Evolutionary conservation across 1,140 invertebrate genomes (phyloP).

Genomic region (Diuraphis noxia): DNA sequence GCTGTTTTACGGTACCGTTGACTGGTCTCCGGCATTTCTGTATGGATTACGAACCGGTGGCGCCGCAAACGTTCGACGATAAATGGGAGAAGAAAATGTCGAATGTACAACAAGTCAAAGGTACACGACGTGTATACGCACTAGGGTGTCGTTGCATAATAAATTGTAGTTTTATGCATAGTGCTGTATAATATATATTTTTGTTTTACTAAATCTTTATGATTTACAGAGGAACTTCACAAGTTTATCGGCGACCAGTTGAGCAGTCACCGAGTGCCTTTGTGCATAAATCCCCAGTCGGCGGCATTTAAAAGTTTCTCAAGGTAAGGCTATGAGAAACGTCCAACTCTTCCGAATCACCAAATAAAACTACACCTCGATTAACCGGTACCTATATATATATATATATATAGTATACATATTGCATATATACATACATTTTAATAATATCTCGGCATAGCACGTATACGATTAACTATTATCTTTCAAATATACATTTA

Average conservation of each 20-base stretch:
- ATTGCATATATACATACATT: neutral
- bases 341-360: conserved; percentile 42
- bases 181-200: neutral
- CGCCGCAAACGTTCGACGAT: conserved; percentile 87
- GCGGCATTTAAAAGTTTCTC: conserved; percentile 99
- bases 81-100: conserved; percentile 91
- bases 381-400: conserved; percentile 28
- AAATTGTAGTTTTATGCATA: neutral
- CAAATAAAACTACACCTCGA: conserved; percentile 40
- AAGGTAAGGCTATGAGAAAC: conserved; percentile 75
- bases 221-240: conserved; percentile 90
- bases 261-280: conserved; percentile 85
- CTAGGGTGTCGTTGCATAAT: neutral
- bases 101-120: conserved; percentile 92
- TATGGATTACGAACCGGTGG: conserved; percentile 88
- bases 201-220: neutral
- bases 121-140: conserved; percentile 62
- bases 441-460: neutral
- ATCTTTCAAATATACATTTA: neutral
- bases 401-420: neutral
- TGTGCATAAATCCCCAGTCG: conserved; percentile 99
- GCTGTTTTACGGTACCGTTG: conserved; percentile 81
- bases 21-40: conserved; percentile 82
- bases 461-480: neutral
- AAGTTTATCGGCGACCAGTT: conserved; percentile 97